Evolutionary conservation across 2,888 invertebrate genomes (phyloP).

Genomic region (Dyspetes luteomarginatus): DNA sequence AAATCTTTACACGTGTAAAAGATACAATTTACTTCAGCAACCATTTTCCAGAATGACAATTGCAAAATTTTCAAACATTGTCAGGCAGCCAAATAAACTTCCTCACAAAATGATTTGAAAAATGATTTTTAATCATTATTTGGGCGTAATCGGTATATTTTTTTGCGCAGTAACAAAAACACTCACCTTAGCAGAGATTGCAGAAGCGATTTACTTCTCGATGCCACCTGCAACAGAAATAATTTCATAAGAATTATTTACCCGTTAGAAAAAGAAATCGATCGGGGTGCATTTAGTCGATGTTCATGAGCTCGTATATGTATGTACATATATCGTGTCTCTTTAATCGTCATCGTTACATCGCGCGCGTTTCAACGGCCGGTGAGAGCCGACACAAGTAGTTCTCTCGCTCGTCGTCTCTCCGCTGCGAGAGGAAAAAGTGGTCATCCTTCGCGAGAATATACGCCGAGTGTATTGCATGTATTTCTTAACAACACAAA

Average conservation of each 20-base stretch:
- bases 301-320: constrained; percentile 44
- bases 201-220: constrained; percentile 6
- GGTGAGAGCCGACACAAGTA: constrained; percentile 41
- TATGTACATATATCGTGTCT: constrained; percentile 46
- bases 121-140: too few relatives aligned
- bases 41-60: too few relatives aligned
- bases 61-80: too few relatives aligned
- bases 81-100: too few relatives aligned
- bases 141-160: too few relatives aligned
- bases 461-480: constrained; percentile 67
- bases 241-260: constrained; percentile 45
- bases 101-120: too few relatives aligned
- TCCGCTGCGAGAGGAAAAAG: constrained; percentile 66
- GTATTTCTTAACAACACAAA: constrained; percentile 68
- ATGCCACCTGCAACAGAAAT: constrained; percentile 55
- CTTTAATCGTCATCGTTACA: constrained; percentile 61
- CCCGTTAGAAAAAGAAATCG: constrained; percentile 34
- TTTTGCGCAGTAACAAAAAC: not conserved
- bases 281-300: constrained; percentile 39
- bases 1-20: not conserved
- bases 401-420: constrained; percentile 45
- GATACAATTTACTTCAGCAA: too few relatives aligned
- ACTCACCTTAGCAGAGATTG: constrained; percentile 48
- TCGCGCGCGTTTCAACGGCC: constrained; percentile 50
- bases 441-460: constrained; percentile 72